Evolutionary conservation across 2,888 invertebrate genomes (phyloP).

Genomic region (Scaptomyza parva): DNA sequence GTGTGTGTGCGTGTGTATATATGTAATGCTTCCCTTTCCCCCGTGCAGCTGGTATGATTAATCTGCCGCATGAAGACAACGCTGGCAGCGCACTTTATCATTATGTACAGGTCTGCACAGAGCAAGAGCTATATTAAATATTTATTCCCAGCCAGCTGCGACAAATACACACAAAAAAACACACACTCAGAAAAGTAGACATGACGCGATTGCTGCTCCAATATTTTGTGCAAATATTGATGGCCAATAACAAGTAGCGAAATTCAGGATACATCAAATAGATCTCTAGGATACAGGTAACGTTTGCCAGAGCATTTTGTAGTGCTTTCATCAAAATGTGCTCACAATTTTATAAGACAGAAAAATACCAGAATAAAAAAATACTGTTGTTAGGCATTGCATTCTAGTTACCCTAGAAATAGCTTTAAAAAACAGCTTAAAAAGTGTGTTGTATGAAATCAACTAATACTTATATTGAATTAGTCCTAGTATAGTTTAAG

Average conservation of each 20-base stretch:
- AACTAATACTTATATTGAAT: no score
- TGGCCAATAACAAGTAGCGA: slow-evolving; percentile 40
- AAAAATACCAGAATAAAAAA: slow-evolving; percentile 1
- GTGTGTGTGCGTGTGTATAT: slow-evolving; percentile 16
- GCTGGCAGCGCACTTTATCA: slow-evolving; percentile 67
- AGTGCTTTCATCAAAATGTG: slow-evolving; percentile 33
- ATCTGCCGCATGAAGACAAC: slow-evolving; percentile 67
- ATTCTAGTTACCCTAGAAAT: background rate
- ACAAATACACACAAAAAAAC: slow-evolving; percentile 12
- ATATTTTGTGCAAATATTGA: slow-evolving; percentile 70
- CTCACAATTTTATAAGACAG: slow-evolving; percentile 5
- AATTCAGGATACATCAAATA: slow-evolving; percentile 1
- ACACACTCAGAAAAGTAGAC: slow-evolving; percentile 4
- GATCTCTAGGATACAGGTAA: slow-evolving; percentile 16
- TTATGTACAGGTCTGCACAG: slow-evolving; percentile 44
- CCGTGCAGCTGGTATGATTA: slow-evolving; percentile 59
- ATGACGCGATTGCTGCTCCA: slow-evolving; percentile 58
- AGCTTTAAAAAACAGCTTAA: background rate
- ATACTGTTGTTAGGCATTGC: background rate
- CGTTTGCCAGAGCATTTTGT: slow-evolving; percentile 44
- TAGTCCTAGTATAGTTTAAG: no score
- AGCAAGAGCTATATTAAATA: slow-evolving; percentile 67
- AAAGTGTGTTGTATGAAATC: no score
- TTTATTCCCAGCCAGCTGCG: slow-evolving; percentile 58
- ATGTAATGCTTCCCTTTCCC: background rate